A percentile compares a stretch with the other conserved stretches of the same genome.
Conservation (phyloP, 2,888 invertebrate species). For the Aelia acuminata region DNA sequence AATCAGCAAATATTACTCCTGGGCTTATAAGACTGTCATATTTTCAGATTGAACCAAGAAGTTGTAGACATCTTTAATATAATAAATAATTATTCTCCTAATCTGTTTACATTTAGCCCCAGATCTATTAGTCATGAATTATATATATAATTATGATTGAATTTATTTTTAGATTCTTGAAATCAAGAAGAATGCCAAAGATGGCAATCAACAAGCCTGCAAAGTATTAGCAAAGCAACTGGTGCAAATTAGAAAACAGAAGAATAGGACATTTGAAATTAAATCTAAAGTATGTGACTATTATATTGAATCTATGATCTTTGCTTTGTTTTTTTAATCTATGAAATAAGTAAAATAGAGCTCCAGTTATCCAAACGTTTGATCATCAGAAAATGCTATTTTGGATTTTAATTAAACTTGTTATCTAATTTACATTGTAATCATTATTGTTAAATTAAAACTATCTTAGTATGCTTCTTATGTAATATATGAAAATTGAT, state of each 20-base stretch:
- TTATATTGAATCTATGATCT: neutral
- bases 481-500: no score
- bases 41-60: no score
- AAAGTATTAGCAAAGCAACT: conserved; percentile 90
- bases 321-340: neutral
- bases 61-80: no score
- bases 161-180: conserved; percentile 79
- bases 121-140: neutral
- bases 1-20: no score
- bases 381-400: no score
- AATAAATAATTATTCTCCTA: neutral
- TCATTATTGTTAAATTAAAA: no score
- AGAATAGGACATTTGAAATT: conserved; percentile 84
- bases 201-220: conserved; percentile 88
- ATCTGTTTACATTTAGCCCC: neutral
- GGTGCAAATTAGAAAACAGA: conserved; percentile 89
- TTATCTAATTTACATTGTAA: no score
- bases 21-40: no score
- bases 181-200: conserved; percentile 89
- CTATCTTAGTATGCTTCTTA: no score
- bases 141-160: neutral
- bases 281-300: conserved; percentile 78
- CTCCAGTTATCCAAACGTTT: no score
- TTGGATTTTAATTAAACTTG: no score
- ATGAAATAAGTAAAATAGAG: no score